Evolutionary conservation across 2,797 vertebrate species (phyloP).

Genomic region (Poeciliopsis turneri): DNA sequence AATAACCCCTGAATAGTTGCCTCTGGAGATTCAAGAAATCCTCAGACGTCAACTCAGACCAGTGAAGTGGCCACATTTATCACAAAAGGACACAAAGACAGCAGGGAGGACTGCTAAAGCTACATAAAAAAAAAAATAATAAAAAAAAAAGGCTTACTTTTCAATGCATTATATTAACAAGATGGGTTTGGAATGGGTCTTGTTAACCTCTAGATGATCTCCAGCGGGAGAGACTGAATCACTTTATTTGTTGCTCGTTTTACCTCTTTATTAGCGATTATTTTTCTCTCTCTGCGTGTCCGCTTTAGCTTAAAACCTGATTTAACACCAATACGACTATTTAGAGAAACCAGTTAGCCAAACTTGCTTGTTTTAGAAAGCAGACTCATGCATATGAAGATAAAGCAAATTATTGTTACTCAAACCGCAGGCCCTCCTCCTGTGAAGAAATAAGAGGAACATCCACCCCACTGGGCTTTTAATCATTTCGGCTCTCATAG

Average conservation of each 20-base stretch:
- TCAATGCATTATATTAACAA: too few species aligned
- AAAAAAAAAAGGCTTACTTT: too few species aligned
- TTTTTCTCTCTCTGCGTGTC: too few species aligned
- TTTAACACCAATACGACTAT: too few species aligned
- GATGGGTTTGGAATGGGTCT: too few species aligned
- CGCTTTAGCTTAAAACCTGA: too few species aligned
- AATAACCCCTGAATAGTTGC: background rate
- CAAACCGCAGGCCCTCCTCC: background rate
- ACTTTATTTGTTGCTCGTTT: too few species aligned
- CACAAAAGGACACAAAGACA: constrained; percentile 17
- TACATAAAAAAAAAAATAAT: background rate
- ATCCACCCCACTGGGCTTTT: background rate
- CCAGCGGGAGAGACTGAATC: too few species aligned
- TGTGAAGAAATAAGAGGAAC: background rate
- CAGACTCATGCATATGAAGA: background rate
- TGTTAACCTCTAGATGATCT: too few species aligned
- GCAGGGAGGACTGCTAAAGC: constrained; percentile 11
- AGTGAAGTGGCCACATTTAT: constrained; percentile 14
- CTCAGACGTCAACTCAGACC: constrained; percentile 3
- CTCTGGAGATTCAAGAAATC: too few species aligned
- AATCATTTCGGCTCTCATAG: background rate
- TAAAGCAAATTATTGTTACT: background rate
- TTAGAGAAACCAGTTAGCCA: background rate
- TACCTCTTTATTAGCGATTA: too few species aligned
- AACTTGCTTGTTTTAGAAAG: background rate